These are phyloP conservation scores for Philhelius pedissequus DNA, from an alignment of 2,888 invertebrate species.

Conservation along the genomic window DNA sequence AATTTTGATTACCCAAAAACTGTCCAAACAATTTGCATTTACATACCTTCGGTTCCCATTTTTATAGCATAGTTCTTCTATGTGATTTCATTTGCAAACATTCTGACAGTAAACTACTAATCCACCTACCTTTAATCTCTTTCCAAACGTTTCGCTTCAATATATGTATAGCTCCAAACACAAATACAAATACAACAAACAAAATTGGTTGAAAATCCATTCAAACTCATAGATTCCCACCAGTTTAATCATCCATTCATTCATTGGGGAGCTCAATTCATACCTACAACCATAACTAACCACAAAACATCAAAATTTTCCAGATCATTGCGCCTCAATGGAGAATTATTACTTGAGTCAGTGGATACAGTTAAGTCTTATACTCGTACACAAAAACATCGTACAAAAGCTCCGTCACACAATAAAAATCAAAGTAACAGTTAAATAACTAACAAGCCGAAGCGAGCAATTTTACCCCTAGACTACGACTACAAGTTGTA, in stretches of 20 bases:
- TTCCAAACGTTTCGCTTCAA: too few species aligned
- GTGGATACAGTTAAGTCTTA: conserved; percentile 31
- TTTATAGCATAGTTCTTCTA: too few species aligned
- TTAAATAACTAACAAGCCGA: conserved; percentile 57
- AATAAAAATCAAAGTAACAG: conserved; percentile 54
- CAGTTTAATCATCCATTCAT: neutral
- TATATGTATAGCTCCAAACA: too few species aligned
- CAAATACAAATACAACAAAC: neutral
- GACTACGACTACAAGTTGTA: too few species aligned
- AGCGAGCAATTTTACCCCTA: conserved; percentile 3
- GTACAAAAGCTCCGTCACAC: conserved; percentile 18
- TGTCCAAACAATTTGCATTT: too few species aligned
- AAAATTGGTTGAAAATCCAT: neutral
- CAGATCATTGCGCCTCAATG: conserved; percentile 64
- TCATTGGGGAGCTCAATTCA: neutral
- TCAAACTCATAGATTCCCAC: neutral
- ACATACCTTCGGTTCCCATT: too few species aligned
- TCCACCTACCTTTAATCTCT: too few species aligned
- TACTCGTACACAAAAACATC: conserved; percentile 7
- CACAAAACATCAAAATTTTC: conserved; percentile 60
- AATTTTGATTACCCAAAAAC: too few species aligned
- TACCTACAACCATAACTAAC: conserved; percentile 4
- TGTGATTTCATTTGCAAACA: too few species aligned
- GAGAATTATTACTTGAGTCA: conserved; percentile 65
- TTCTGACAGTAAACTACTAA: too few species aligned